Conservation (phyloP, 2,797 vertebrate species). For the Enteromius radiatus region DNA sequence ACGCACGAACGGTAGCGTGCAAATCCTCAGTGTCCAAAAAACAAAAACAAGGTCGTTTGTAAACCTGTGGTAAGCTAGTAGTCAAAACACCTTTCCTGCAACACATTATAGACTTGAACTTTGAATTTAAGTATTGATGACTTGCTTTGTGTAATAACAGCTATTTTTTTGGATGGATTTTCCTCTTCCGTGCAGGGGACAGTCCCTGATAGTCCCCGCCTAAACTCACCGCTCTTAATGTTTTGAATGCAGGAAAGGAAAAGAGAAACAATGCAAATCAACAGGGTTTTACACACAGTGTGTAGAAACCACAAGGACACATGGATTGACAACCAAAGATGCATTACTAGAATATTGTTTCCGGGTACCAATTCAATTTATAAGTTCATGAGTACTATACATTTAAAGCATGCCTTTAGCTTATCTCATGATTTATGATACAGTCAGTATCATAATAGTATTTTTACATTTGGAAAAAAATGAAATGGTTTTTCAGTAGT, state of each 20-base stretch:
- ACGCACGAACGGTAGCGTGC: background rate
- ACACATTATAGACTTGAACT: constrained; percentile 30
- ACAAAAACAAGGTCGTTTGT: background rate
- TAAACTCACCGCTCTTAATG: constrained; percentile 34
- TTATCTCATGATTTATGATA: background rate
- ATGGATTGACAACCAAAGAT: background rate
- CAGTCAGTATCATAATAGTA: background rate
- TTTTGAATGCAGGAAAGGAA: constrained; percentile 57
- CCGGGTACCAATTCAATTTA: background rate
- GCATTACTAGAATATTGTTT: background rate
- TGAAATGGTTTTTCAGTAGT: background rate
- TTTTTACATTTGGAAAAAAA: background rate
- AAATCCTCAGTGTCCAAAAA: background rate
- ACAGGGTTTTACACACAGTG: constrained; percentile 19
- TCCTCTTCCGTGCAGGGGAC: constrained; percentile 68
- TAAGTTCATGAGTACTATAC: background rate
- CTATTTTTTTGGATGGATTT: constrained; percentile 68
- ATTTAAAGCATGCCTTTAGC: background rate
- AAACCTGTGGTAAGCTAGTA: background rate
- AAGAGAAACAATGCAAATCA: constrained; percentile 64
- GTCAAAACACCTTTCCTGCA: background rate
- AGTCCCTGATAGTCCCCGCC: constrained; percentile 58
- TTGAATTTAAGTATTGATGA: constrained; percentile 58
- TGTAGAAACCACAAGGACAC: constrained; percentile 40
- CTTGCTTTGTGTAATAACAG: constrained; percentile 68